Evolutionary conservation across 2,888 invertebrate species (phyloP), one percentile per base, ranked within the genome.

Genomic region (Pyrochroa serraticornis): DNA sequence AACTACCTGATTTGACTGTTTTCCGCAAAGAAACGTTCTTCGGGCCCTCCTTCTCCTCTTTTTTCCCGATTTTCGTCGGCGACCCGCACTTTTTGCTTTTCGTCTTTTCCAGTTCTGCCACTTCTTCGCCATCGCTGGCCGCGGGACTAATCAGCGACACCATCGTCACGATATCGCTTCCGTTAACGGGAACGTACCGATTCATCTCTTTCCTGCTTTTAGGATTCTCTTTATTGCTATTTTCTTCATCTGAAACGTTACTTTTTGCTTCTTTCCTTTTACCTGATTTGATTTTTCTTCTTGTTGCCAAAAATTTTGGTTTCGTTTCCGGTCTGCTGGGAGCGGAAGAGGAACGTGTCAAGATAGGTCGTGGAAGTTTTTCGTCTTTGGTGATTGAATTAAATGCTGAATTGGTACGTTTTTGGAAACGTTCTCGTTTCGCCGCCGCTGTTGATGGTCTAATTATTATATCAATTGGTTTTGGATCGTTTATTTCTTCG

Each of bases 61-160:
- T 62, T 8, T 59, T 60, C 7, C 32, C 35, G 12, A 43, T 9
- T 55, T 63, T 63, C 35, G 33, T 52, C 8, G 51, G 50, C 32
- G 56, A 54, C 12, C 22, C 22, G 22, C 22, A 22, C 5, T 41
- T 57, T 49, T 68, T 67, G 5, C 34, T 33, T 50, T 64, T 58
- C 14, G 64, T 61, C 6, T 62, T 63, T 39, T 63, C 56, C 12
- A 66, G 79, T 54, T 81, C 80, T 3, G 78, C 78, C 47, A 83
- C 81, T 7, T 82, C 82, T 65, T 87, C 87, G 12, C 82, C 82
- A 53, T 88, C 88, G 69, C 87, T 87, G 35, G 84, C 86, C 10
- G 85, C 84, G 0, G 88, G 86, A 69, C 87, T 87, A 2, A 88
- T 80, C 39, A 89, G 75, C 0, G 88, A 88, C 0, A 89, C 87